Conservation (phyloP, 2,113 vertebrate genomes). For the Suncus etruscus region DNA sequence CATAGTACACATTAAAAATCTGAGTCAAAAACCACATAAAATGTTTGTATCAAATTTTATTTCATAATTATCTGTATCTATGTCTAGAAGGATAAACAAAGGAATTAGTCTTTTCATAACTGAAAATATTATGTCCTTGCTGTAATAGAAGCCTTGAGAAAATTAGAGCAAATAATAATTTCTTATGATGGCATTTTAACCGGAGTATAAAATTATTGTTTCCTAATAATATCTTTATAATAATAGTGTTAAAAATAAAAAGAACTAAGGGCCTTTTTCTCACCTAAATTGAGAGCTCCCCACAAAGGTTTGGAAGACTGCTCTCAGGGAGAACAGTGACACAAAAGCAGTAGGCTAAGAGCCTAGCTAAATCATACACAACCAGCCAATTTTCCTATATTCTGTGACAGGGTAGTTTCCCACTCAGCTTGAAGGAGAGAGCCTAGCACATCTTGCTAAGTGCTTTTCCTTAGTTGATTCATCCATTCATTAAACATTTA, state of each 20-base stretch:
- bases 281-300: neutral
- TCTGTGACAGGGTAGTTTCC: neutral
- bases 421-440: constrained; percentile 3
- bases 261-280: neutral
- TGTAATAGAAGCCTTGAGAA: neutral
- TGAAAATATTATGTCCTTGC: constrained; percentile 2
- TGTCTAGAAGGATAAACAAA: neutral
- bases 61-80: constrained; percentile 47
- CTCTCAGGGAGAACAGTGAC: neutral
- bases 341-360: neutral
- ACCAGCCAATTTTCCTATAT: neutral
- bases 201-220: neutral
- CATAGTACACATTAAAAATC: constrained; percentile 5
- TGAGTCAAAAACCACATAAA: neutral
- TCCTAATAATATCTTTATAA: neutral
- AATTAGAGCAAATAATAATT: constrained; percentile 14
- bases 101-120: constrained; percentile 14
- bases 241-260: neutral
- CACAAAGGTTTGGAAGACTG: neutral
- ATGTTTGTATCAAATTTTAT: constrained; percentile 41
- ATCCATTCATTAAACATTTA: neutral
- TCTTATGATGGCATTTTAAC: neutral
- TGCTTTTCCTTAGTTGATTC: constrained; percentile 31
- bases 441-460: neutral
- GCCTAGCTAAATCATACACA: neutral